Evolutionary conservation across 2,888 invertebrate genomes (phyloP), one percentile per base, ranked within the genome.

Genomic region (Ashinkailepas kermadecensis): DNA sequence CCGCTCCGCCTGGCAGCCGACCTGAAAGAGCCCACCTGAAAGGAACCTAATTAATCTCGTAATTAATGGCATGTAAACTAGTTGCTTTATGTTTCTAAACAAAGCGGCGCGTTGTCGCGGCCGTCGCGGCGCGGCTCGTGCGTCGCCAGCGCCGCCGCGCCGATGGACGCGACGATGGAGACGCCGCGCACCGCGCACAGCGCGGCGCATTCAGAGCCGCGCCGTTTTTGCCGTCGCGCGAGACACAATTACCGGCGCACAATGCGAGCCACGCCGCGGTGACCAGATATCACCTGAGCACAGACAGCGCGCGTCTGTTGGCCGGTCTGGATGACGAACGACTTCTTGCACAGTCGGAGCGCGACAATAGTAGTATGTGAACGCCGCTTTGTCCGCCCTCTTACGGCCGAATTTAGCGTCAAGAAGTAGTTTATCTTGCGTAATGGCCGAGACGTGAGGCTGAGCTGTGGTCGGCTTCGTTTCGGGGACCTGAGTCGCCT

Each of bases 11-110:
- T 39, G 39, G 39, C 39, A 39, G 39, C 39, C 39, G 39, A 39
- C 39, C 39, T 54, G 15, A 39, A 70, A 74, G 56, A 39, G 0
- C 54, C n/a, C 74, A 56, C 56, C 56, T 74, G 74, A 56, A 74
- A 74, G 56, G 74, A 74, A 21, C 74, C 56, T 74, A 74, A 74
- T 74, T 74, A 74, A 74, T 74, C 74, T 23, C 21, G 74, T 56
- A 74, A 74, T 74, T 56, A 74, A 74, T 74, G 56, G 56, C 74
- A 56, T 74, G 74, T 56, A 74, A 74, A 74, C 74, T 23, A 56
- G 74, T 56, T 21, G 74, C 70, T 70, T 70, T 70, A 39, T 70
- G 70, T 70, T 70, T 70, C 11, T 2, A 74, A 56, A 74, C 74
- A 74, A 74, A 56, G 74, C 74, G 54, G 15, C 54, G 56, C 18